Evolutionary conservation across 2,113 vertebrate species (phyloP), one percentile per base, ranked within the genome.

Genomic region (Epinephelus lanceolatus): DNA sequence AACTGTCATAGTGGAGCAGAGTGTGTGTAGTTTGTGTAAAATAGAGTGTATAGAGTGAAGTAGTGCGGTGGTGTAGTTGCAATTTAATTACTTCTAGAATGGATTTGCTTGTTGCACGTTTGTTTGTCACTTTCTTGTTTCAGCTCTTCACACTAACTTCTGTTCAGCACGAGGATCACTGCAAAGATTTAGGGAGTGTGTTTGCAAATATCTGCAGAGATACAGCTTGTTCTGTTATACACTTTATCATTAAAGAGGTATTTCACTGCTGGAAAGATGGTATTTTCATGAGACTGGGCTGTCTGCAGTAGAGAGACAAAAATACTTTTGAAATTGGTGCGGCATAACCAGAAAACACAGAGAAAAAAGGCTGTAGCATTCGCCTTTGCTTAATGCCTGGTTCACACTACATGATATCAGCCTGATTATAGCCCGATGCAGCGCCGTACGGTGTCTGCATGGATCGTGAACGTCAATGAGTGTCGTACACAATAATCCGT

Each of bases 1-100:
- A 91, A 59, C 81, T 91, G 89, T 92, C 86, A 89, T 17, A 25
- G 59, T 72, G 84, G n/a, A 27, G 59, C 71, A 37, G 33, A 55
- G 55, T 59, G 23, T 55, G 27, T 83, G 30, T 81, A 37, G 70
- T 30, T 68, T 19, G 23, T 14, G 5, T 9, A 12, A 13, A 19
- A 70, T 9, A 12, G 62, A 65, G 5, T 45, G 15, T 17, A 51
- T 13, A 73, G 56, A 55, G 77, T 11, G 63, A 72, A 78, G 57
- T 33, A 25, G 51, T 63, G 63, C 33, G 45, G 83, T 45, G 59
- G 45, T 78, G 52, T 40, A 47, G 45, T 69, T 78, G 60, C 42
- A 51, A 19, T 87, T 87, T 80, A 69, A 84, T 87, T 80, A 61
- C 67, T 79, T 60, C 11, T 49, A 67, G 66, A 51, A 51, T 71